Base-by-base conservation (phyloP, 2,797 vertebrate genomes). In the Synanceia verrucosa region DNA sequence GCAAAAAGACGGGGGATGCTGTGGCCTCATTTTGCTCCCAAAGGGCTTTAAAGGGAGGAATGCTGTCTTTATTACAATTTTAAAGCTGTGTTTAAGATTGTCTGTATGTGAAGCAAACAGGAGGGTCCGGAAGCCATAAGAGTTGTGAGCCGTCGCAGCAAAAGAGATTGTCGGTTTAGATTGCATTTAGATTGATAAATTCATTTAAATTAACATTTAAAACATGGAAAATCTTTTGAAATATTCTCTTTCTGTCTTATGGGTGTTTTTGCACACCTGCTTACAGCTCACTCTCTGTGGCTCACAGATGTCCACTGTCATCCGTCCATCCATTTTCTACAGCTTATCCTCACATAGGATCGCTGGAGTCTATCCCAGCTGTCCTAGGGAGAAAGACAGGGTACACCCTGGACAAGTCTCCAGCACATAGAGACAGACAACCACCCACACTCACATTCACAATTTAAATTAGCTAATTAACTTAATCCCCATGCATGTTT, bases 301-400 rank as follows among this genome's bases (percentile, higher is more conserved):
- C 50, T 77, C 61, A 31, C 81, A 76, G 52, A 24, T 33, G 68
- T 70, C 33, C 70, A 46, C 2, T 58, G 55, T 79, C 16, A 24
- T n/a, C n/a, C n/a, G n/a, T n/a, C n/a, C n/a, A n/a, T n/a, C n/a
- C n/a, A n/a, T n/a, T n/a, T n/a, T n/a, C n/a, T n/a, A n/a, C n/a
- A n/a, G n/a, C n/a, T n/a, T n/a, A n/a, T n/a, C n/a, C n/a, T n/a
- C n/a, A n/a, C n/a, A n/a, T n/a, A n/a, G n/a, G n/a, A n/a, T n/a
- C n/a, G n/a, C n/a, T n/a, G n/a, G n/a, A n/a, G n/a, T n/a, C n/a
- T n/a, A n/a, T n/a, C n/a, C n/a, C n/a, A n/a, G n/a, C n/a, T n/a
- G n/a, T n/a, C n/a, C n/a, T n/a, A n/a, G n/a, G n/a, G n/a, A n/a
- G n/a, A n/a, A n/a, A n/a, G n/a, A n/a, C n/a, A n/a, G n/a, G n/a